These are phyloP conservation scores for Brachionus manjavacas DNA, from an alignment of 1,140 invertebrate species.

Conservation along the genomic window DNA sequence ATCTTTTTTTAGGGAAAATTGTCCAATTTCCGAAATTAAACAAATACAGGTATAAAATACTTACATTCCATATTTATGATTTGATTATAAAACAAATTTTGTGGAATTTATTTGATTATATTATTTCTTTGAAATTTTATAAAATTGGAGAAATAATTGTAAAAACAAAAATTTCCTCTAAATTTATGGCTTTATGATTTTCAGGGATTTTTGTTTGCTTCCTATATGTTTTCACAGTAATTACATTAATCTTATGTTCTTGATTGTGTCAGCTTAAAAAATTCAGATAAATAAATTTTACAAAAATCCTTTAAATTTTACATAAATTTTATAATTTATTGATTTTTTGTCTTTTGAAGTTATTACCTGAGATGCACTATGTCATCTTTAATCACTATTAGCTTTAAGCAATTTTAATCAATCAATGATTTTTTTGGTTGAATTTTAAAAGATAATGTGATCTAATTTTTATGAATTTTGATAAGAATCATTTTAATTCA, in stretches of 20 bases:
- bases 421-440: not conserved
- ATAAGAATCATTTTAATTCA: too few relatives aligned
- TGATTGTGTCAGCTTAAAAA: conserved; percentile 3
- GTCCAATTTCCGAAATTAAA: not conserved
- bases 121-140: not conserved
- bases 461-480: too few relatives aligned
- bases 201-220: not conserved
- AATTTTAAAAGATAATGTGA: not conserved
- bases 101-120: not conserved
- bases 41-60: not conserved
- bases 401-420: too few relatives aligned
- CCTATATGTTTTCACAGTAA: not conserved
- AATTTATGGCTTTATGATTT: not conserved
- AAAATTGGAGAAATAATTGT: not conserved
- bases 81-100: not conserved
- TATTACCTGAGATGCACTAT: not conserved
- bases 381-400: not conserved
- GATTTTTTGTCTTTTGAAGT: not conserved
- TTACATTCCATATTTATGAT: not conserved
- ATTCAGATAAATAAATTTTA: not conserved
- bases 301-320: not conserved
- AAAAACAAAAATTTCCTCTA: not conserved
- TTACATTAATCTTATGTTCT: conserved; percentile 4
- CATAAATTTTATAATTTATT: not conserved
- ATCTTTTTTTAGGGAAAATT: not conserved